phyloP scores from a whole-genome alignment of 2,113 vertebrate species.

The Nothobranchius furzeri region DNA sequence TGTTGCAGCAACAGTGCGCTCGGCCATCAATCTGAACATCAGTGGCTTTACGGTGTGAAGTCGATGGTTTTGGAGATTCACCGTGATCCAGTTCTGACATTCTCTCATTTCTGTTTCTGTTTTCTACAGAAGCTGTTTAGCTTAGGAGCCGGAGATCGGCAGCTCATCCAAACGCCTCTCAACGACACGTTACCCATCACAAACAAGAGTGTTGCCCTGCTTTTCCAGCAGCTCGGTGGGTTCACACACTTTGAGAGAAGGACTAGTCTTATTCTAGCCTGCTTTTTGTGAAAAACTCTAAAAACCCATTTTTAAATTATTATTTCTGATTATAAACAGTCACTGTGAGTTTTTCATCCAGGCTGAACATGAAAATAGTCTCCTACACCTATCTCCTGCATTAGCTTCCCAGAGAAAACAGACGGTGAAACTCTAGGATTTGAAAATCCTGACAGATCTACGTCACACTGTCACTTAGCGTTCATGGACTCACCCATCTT shows the following conservation, averaged over 20 bases:
- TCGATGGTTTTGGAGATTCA: neutral
- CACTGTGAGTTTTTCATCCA: too few species aligned
- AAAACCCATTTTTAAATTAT: too few species aligned
- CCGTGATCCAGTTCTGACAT: constrained; percentile 14
- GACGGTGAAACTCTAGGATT: too few species aligned
- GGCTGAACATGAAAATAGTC: too few species aligned
- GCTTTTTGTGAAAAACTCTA: too few species aligned
- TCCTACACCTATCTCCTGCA: too few species aligned
- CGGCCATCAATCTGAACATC: constrained; percentile 21
- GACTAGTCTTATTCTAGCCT: too few species aligned
- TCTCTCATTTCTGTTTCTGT: constrained; percentile 6
- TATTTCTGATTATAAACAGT: too few species aligned
- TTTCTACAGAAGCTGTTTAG: constrained; percentile 91
- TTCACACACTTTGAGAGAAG: constrained; percentile 29
- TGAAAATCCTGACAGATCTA: too few species aligned
- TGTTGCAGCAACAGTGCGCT: neutral
- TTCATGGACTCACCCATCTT: too few species aligned
- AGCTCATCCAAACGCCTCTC: constrained; percentile 96
- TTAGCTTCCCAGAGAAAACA: too few species aligned
- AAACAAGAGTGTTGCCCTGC: constrained; percentile 91
- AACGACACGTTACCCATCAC: constrained; percentile 92
- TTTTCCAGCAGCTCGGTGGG: constrained; percentile 97
- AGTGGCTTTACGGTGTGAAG: constrained; percentile 11
- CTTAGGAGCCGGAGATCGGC: constrained; percentile 94
- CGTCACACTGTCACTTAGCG: too few species aligned